Evolutionary conservation across 2,888 invertebrate genomes (phyloP), one percentile per base, ranked within the genome.

Genomic region (Physocephala rufipes): DNA sequence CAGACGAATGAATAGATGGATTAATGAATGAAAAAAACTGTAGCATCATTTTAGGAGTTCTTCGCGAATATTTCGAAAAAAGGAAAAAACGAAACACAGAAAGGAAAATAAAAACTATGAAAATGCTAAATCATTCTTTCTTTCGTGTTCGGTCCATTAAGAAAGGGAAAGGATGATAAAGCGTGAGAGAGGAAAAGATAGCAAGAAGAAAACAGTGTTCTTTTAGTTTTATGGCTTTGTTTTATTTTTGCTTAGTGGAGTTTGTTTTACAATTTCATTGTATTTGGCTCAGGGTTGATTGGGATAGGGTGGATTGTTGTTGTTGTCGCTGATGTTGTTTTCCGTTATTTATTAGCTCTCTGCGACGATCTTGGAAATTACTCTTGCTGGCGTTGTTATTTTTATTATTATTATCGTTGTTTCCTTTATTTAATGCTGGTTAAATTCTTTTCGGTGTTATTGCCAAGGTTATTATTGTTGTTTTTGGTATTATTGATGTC

Each of bases 181-280:
- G n/a, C n/a, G n/a, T n/a, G n/a, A n/a, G n/a, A n/a, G n/a, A n/a
- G n/a, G 53, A 19, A 53, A 19, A 15, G 16, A 19, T 55, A 5
- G 55, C n/a, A n/a, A 26, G 28, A 55, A 55, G 55, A 26, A 55
- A 26, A 26, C 55, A n/a, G n/a, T n/a, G n/a, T 36, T 36, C 36
- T 9, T 36, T 36, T 36, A 36, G 36, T 9, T 36, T 36, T 36
- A 7, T 36, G 19, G 21, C 55, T 55, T 21, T 15, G 21, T 55
- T 55, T 55, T 24, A 21, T 55, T 26, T 24, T n/a, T 55, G 21
- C 24, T 26, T 5, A 15, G 15, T 7, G 36, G 5, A 7, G 28
- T 55, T 55, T 55, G 24, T 26, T 55, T 12, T 26, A 55, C 19
- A 55, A 26, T 55, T 26, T 26, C 21, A 55, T 55, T 36, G 4